Base-by-base conservation (phyloP, 2,888 invertebrate genomes). In the Carabus problematicus region DNA sequence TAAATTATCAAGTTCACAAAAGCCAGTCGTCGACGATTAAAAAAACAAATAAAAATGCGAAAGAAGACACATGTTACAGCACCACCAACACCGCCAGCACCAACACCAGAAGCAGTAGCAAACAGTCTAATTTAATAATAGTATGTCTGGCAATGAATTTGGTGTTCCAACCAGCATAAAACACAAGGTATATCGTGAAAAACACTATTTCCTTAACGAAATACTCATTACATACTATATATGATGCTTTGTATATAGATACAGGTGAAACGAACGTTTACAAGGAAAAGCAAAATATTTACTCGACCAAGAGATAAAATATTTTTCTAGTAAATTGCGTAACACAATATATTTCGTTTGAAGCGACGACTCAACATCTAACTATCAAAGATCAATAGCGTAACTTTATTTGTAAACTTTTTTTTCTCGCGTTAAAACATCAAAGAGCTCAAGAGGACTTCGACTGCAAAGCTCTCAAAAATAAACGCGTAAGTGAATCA, bases 361-460 rank as follows among this genome's bases (percentile, higher is more conserved):
- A 67, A 67, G 59, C 47, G 49, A 52, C 47, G 41, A 66, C 66
- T 59, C 58, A 39, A 54, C 43, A 66, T 66, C 66, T 49, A 58
- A 59, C 60, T 60, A 67, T 52, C 66, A 60, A 54, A 67, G 67
- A 67, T 67, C 67, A 67, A 67, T 67, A 67, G 39, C 54, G 60
- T 67, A 67, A 67, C 67, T 67, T 59, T 67, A 60, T 67, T 67
- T 67, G 67, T 67, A 67, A 67, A 67, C 60, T 67, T 67, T 67
- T 67, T 67, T 67, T 67, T 67, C 60, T 54, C 52, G 67, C 56
- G 67, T 54, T 67, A 67, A 67, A 67, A 67, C 67, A 67, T 67
- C 67, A 67, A 67, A 67, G n/a, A n/a, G 67, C 67, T 67, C 49
- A 12, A 39, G 56, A 59, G 66, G 47, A 66, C 66, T 59, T 66